These are phyloP conservation scores for Prolemur simus DNA, from an alignment of 2,113 vertebrate species.

Conservation along the genomic window DNA sequence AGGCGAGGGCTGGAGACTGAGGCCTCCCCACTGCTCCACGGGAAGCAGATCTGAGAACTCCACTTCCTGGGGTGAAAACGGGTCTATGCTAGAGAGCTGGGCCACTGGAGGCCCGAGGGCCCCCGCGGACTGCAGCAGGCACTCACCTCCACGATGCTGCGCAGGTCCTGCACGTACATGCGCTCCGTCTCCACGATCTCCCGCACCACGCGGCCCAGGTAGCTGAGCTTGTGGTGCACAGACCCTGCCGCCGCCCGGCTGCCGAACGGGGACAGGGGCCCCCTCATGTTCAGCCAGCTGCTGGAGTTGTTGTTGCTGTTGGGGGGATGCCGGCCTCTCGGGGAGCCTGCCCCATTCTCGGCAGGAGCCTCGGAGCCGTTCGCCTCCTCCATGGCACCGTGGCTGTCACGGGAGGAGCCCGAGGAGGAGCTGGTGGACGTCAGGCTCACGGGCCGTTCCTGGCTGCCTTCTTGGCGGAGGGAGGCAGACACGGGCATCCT, in stretches of 20 bases:
- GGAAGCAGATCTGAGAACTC: neutral
- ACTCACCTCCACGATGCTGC: slow-evolving; percentile 96
- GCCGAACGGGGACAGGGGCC: slow-evolving; percentile 82
- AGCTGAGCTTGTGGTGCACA: slow-evolving; percentile 89
- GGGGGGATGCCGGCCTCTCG: slow-evolving; percentile 48
- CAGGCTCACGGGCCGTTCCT: slow-evolving; percentile 86
- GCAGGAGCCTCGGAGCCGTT: slow-evolving; percentile 63
- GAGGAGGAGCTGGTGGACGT: slow-evolving; percentile 86
- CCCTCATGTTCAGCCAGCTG: slow-evolving; percentile 53
- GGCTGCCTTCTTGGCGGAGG: slow-evolving; percentile 79
- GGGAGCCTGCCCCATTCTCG: neutral
- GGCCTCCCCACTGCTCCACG: neutral
- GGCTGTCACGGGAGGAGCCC: slow-evolving; percentile 85
- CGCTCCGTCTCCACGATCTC: slow-evolving; percentile 97
- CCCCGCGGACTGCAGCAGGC: too few relatives aligned
- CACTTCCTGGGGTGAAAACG: neutral
- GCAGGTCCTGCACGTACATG: slow-evolving; percentile 93
- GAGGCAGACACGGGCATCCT: slow-evolving; percentile 81
- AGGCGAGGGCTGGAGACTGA: neutral
- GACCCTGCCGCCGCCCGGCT: slow-evolving; percentile 75
- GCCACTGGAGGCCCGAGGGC: too few relatives aligned
- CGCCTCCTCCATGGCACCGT: slow-evolving; percentile 84
- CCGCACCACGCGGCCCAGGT: slow-evolving; percentile 94
- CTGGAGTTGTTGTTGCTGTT: slow-evolving; percentile 84
- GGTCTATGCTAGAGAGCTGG: too few relatives aligned